Evolutionary conservation across 2,888 invertebrate genomes (phyloP), one percentile per base, ranked within the genome.

Genomic region (Octonoba sinensis): DNA sequence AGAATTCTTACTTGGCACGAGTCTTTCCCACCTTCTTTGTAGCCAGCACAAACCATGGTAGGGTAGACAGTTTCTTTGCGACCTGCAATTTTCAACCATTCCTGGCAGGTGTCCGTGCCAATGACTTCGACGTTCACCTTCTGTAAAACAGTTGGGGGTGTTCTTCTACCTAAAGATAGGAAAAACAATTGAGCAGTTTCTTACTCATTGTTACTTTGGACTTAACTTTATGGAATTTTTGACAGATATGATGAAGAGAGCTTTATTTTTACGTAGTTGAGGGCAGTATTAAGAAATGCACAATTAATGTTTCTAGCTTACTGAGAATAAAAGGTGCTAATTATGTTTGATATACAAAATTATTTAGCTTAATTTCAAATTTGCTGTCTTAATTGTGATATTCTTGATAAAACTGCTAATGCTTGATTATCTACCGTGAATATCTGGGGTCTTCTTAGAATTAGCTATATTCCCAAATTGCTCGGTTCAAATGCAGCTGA

Each of bases 1-100:
- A 11, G 8, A 27, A 27, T 71, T 1, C 60, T 65, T 56, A 84
- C 84, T 59, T 91, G 91, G 86, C 92, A 92, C 59, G 91, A 91
- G 86, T 91, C 89, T 65, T 91, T 87, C 3, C 91, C 91, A 86
- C 94, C 95, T 89, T 96, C 95, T 88, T 96, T 96, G 86, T 96
- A 96, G 1, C 96, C 96, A 0, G 96, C 96, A 87, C 96, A 96
- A 0, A 96, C 90, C 1, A 96, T 96, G 67, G 85, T 86, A 86
- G 96, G 95, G 86, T 96, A 96, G 83, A 96, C 96, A n/a, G 93
- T 94, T 88, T 97, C 96, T 69, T 95, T 89, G 46, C 96, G 89
- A 0, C 96, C 96, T 0, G 96, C 96, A 0, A 95, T 94, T 62
- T 95, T 90, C 89, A 96, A 96, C 96, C 96, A 96, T 67, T 94